Evolutionary conservation across 2,113 vertebrate genomes (phyloP).

Genomic region (Scalopus aquaticus): DNA sequence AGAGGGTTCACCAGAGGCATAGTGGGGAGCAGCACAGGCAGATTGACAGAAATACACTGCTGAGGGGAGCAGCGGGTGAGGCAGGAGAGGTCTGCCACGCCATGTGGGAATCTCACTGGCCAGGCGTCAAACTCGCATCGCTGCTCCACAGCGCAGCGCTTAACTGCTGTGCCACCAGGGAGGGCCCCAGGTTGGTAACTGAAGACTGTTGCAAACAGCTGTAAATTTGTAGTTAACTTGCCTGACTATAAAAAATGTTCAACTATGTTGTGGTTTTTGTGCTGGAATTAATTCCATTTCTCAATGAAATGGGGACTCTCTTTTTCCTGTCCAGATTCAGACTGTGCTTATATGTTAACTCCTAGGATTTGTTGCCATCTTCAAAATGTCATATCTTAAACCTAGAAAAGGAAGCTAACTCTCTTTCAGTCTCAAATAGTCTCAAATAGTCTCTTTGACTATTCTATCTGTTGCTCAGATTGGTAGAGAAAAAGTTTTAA

Average conservation of each 20-base stretch:
- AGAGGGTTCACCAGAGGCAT: too few species aligned
- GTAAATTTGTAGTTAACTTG: constrained; percentile 92
- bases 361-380: constrained; percentile 93
- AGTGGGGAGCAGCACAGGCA: too few species aligned
- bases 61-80: too few species aligned
- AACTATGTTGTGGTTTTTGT: constrained; percentile 92
- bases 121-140: too few species aligned
- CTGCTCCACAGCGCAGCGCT: too few species aligned
- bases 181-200: not conserved
- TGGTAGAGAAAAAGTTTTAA: not conserved
- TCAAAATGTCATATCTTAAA: constrained; percentile 92
- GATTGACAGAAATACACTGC: too few species aligned
- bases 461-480: constrained; percentile 84
- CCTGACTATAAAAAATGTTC: constrained; percentile 89
- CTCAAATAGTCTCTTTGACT: too few species aligned
- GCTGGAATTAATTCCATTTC: constrained; percentile 91
- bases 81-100: too few species aligned
- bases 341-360: constrained; percentile 91
- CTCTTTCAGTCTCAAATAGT: constrained; percentile 90
- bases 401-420: constrained; percentile 85
- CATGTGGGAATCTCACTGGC: too few species aligned
- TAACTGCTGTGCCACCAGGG: too few species aligned
- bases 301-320: constrained; percentile 92
- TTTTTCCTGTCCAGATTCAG: constrained; percentile 91
- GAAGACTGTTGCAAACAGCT: constrained; percentile 88